Conservation (phyloP, 23 tunicate genomes). For the Halocynthia aurantium region DNA sequence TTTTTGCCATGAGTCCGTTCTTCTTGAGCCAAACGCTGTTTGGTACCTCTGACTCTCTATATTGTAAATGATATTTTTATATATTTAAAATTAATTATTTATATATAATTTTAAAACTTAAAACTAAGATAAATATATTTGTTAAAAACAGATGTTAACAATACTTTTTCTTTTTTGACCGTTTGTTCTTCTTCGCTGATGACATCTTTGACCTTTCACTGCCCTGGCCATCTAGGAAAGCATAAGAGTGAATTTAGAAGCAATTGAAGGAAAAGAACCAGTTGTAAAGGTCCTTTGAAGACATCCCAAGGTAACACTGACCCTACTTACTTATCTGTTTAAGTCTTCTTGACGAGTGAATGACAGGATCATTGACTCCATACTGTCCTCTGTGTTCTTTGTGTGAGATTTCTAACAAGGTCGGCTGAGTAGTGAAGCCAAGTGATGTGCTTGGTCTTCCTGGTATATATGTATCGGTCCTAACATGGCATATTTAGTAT, state of each 20-base stretch:
- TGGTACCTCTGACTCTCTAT: constrained; percentile 32
- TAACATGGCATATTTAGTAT: background rate
- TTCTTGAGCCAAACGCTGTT: constrained; percentile 69
- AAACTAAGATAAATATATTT: background rate
- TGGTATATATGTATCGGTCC: constrained; percentile 6
- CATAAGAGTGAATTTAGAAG: no score
- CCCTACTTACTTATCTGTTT: constrained; percentile 5
- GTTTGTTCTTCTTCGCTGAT: background rate
- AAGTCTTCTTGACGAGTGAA: background rate
- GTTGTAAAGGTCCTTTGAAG: no score
- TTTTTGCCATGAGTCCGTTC: constrained; percentile 54
- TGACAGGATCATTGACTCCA: constrained; percentile 50
- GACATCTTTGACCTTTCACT: background rate
- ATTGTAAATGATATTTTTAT: background rate
- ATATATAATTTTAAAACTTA: background rate
- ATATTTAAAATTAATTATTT: background rate
- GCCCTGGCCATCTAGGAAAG: no score
- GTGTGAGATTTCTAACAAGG: constrained; percentile 34
- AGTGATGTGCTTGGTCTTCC: constrained; percentile 11
- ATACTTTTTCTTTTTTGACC: background rate
- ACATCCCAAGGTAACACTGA: no score
- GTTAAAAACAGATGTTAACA: background rate
- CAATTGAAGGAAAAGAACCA: no score
- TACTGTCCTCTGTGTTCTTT: constrained; percentile 53
- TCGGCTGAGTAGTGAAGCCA: constrained; percentile 8